Evolutionary conservation across 2,888 invertebrate genomes (phyloP).

Genomic region (Nasonia oneida): DNA sequence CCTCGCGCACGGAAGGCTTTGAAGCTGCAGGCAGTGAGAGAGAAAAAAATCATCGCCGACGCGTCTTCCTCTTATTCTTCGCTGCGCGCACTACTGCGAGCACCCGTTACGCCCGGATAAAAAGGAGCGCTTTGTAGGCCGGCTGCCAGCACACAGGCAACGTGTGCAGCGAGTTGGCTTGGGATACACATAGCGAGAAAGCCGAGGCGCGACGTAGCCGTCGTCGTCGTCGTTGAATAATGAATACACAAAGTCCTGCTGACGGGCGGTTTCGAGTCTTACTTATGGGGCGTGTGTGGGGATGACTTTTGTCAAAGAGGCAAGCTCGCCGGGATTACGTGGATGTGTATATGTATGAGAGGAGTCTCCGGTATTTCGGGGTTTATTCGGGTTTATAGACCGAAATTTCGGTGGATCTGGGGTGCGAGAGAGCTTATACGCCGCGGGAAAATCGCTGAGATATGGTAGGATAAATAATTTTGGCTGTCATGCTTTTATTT

Average conservation of each 20-base stretch:
- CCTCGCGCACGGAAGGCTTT: conserved; percentile 6
- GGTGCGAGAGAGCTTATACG: neutral
- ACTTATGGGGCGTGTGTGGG: neutral
- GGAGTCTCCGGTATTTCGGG: neutral
- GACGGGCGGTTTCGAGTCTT: conserved; percentile 2
- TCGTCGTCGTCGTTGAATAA: conserved; percentile 25
- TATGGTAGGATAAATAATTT: conserved; percentile 14
- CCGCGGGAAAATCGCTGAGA: conserved; percentile 16
- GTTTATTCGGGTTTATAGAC: conserved; percentile 25
- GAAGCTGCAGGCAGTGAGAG: neutral
- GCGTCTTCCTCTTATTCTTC: neutral
- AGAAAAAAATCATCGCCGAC: conserved; percentile 13
- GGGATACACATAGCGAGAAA: neutral
- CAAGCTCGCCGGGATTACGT: neutral
- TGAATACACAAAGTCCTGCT: conserved; percentile 34
- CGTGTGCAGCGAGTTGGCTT: neutral
- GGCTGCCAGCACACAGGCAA: neutral
- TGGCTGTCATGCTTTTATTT: conserved; percentile 28
- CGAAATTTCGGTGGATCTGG: neutral
- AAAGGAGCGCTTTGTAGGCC: conserved; percentile 37
- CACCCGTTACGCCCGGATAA: conserved; percentile 24
- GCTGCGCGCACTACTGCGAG: neutral
- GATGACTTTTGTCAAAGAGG: conserved; percentile 32
- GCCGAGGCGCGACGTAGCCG: neutral
- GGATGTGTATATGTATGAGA: too few relatives aligned